These are phyloP conservation scores for Gallinago jamesoni DNA, from an alignment of 2,113 vertebrate genomes.

Conservation along the genomic window DNA sequence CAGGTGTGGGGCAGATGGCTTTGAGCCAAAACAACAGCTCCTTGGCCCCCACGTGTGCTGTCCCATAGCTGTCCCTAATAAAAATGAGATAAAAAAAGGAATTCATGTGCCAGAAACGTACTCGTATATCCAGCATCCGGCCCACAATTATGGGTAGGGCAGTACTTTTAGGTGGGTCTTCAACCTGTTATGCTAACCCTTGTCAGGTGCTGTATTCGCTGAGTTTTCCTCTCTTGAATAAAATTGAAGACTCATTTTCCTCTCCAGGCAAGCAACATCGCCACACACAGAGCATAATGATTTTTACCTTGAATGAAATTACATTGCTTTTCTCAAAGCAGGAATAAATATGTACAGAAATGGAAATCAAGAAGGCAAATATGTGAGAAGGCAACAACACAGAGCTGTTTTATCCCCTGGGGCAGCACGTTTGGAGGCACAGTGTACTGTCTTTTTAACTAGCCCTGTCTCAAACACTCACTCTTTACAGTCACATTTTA, in stretches of 20 bases:
- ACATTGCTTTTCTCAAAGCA: neutral
- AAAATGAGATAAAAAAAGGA: neutral
- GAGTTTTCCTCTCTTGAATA: neutral
- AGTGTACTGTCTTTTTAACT: constrained; percentile 12
- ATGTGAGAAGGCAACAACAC: neutral
- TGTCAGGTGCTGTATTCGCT: fast-evolving
- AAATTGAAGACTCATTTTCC: neutral
- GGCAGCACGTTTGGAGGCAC: neutral
- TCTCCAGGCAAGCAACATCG: neutral
- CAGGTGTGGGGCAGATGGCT: neutral
- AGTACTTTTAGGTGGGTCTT: neutral
- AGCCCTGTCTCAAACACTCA: neutral
- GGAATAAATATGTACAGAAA: constrained; percentile 49
- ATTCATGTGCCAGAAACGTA: neutral
- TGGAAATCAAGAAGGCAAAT: constrained; percentile 43
- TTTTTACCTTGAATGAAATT: constrained; percentile 4
- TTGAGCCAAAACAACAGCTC: neutral
- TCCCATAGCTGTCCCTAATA: neutral
- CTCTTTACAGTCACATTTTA: constrained; percentile 8
- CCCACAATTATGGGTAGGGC: neutral
- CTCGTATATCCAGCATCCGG: neutral
- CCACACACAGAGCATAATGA: constrained; percentile 30
- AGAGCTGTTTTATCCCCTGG: neutral
- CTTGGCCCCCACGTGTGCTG: neutral
- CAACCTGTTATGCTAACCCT: neutral